These are phyloP conservation scores for Caenorhabditis remanei DNA, from an alignment of 1,140 invertebrate species.

Conservation along the genomic window DNA sequence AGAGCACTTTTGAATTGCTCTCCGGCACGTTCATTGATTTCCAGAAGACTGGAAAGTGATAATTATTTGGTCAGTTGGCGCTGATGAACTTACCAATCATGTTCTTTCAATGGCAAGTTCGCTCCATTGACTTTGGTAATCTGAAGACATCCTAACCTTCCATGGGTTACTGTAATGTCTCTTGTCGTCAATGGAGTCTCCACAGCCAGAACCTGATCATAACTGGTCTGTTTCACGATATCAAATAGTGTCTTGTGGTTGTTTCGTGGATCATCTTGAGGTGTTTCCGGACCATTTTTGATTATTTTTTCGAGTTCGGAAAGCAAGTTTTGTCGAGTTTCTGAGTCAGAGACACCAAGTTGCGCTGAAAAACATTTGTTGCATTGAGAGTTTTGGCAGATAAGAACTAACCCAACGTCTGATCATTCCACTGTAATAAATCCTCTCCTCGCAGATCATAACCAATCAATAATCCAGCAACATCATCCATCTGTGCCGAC, in stretches of 20 bases:
- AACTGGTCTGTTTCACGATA: constrained; percentile 53
- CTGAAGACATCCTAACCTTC: constrained; percentile 59
- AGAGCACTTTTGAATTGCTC: constrained; percentile 61
- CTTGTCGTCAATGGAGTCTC: constrained; percentile 60
- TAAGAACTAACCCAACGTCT: constrained; percentile 39
- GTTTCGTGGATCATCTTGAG: constrained; percentile 5
- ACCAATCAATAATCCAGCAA: constrained; percentile 60
- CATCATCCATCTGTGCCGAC: constrained; percentile 51
- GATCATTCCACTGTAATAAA: constrained; percentile 57
- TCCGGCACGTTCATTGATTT: constrained; percentile 58
- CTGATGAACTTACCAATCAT: constrained; percentile 46
- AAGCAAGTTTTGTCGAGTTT: constrained; percentile 43
- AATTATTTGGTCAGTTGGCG: background rate
- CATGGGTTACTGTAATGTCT: constrained; percentile 59
- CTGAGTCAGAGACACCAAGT: constrained; percentile 43
- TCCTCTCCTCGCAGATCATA: constrained; percentile 65
- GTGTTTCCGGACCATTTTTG: constrained; percentile 5
- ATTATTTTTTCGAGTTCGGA: constrained; percentile 26
- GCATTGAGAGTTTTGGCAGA: background rate
- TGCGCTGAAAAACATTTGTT: constrained; percentile 49
- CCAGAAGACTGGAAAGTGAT: constrained; percentile 53
- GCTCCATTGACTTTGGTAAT: constrained; percentile 63
- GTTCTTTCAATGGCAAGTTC: constrained; percentile 57
- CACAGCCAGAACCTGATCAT: constrained; percentile 62
- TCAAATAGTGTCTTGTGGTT: constrained; percentile 60